Base-by-base conservation (phyloP, 2,797 vertebrate species). In the Prunella strophiata region DNA sequence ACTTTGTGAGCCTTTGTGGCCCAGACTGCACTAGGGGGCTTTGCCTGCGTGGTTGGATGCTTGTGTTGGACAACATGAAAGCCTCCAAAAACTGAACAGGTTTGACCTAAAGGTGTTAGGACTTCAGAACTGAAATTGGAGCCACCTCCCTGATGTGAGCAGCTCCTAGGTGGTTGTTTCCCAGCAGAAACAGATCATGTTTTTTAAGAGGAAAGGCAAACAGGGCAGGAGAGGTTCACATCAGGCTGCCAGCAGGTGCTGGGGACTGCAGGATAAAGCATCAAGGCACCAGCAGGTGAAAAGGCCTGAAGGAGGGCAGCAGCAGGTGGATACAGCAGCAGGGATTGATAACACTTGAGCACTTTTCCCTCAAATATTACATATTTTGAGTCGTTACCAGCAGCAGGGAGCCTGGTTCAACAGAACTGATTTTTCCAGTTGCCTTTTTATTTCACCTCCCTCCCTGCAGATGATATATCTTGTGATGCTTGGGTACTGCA, bases 361-460 rank as follows among this genome's bases (percentile, higher is more conserved):
- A 51, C 43, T 94, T 94, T 95, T 32, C 55, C 40, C 43, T 89
- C 52, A 70, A 61, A 81, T 76, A 34, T 83, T 85, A 81, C 26
- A 15, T 57, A 65, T 76, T 89, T 93, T 36, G 14, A 78, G 91
- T 88, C 3, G 0, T 75, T 91, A 73, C 34, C n/a, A 74, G 45
- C 89, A 93, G 72, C 70, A 88, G 50, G 82, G 25, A 77, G 57
- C 48, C 67, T 86, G 20, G 55, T 85, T 87, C 83, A 88, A 79
- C 65, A 81, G 75, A 93, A 76, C 42, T 25, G 34, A 43, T 81
- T 88, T 94, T 75, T 85, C 45, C 52, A 29, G 26, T 61, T 78
- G 29, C 22, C 17, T 70, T 30, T 76, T 95, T 50, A 45, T 92
- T 92, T 88, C 36, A 29, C 10, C 32, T 74, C 43, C 27, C 21